Percentiles rank a stretch among this genome's conserved stretches.
phyloP scores from a whole-genome alignment of 2,797 vertebrate genomes.

The Hephaestus fuliginosus region DNA sequence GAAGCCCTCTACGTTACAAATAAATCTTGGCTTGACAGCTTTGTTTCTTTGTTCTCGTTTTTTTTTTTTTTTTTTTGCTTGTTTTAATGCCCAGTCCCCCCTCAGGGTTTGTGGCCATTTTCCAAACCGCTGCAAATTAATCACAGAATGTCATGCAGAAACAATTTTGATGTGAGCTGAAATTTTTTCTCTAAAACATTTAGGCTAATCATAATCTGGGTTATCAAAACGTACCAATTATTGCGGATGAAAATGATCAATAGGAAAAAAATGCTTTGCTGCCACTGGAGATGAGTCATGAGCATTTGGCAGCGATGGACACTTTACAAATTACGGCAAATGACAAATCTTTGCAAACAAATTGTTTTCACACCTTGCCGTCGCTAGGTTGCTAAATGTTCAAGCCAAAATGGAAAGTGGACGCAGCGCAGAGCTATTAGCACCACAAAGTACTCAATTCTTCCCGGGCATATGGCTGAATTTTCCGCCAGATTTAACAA shows the following conservation, averaged over 20 bases:
- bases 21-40: conserved; percentile 50
- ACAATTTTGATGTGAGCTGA: background rate
- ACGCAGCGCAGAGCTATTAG: background rate
- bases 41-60: conserved; percentile 35
- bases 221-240: background rate
- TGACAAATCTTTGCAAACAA: background rate
- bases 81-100: conserved; percentile 19
- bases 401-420: conserved; percentile 10
- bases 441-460: background rate
- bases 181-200: background rate
- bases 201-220: background rate
- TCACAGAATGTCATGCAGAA: conserved; percentile 1
- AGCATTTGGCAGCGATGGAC: background rate
- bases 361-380: background rate
- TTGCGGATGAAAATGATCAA: background rate
- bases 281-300: background rate
- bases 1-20: conserved; percentile 28
- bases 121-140: conserved; percentile 30
- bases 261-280: background rate
- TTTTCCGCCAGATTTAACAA: background rate
- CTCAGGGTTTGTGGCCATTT: conserved; percentile 1
- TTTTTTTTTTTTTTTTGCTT: conserved; percentile 14
- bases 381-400: background rate
- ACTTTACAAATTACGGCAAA: background rate
- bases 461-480: background rate